Base-by-base conservation (phyloP, 1,140 invertebrate genomes). In the Physella acuta region DNA sequence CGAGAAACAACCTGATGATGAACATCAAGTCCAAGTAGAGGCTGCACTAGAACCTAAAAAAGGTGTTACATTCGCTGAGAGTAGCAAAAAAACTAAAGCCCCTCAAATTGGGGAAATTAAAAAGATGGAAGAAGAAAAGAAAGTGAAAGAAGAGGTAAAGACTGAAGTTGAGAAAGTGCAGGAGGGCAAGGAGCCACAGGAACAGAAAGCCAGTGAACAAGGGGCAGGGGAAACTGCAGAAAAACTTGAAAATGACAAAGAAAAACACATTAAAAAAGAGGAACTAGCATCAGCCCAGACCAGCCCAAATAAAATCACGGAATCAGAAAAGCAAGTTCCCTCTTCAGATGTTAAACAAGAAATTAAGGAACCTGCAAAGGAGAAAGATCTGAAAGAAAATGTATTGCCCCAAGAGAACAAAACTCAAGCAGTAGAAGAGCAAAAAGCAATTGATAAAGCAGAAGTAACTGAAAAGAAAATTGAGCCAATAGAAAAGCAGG, bases 1-100 rank as follows among this genome's bases (percentile, higher is more conserved):
- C 55, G 69, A 76, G 37, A 49, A 64, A 62, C 68, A 74, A 30
- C 70, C 63, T 68, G 58, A 76, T 58, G 31, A 59, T 65, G 33
- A 63, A n/a, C 63, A 61, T 44, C 70, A 70, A 30, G 37, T 60
- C 34, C 31, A 62, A 16, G 51, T 31, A 3, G 52, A 72, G 17
- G 44, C 20, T 65, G 53, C 52, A 52, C 11, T 17, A 37, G 68
- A 70, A 55, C 52, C 63, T 58, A 51, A 52, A 31, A 51, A 70
- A 64, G 49, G 17, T 53, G 71, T 61, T 14, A 70, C 69, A 52
- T 36, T 64, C 69, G 39, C 52, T 55, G 63, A 64, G 62, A 26
- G 53, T 16, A 52, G 33, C 28, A 55, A 55, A n/a, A 64, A 31
- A 14, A 33, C 11, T 11, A 34, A 26, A 61, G 59, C 59, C 3